Percentiles rank a stretch among this genome's conserved stretches.
phyloP scores from a whole-genome alignment of 2,888 invertebrate species.

The Drosophila nr. perissopoda region DNA sequence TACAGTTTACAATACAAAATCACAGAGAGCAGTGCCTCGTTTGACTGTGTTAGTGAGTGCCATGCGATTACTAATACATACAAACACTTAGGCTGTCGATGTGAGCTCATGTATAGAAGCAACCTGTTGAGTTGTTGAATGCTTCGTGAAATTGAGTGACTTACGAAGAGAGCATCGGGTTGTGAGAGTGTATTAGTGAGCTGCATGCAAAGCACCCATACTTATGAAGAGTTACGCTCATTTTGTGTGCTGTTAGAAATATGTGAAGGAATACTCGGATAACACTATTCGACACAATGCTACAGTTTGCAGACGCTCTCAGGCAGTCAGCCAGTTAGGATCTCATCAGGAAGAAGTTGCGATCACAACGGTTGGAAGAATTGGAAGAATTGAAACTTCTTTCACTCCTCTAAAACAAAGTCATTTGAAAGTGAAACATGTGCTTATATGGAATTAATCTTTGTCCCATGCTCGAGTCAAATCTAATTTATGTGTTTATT shows the following conservation, averaged over 20 bases:
- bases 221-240: constrained; percentile 13
- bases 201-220: constrained; percentile 27
- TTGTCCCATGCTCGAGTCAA: not conserved
- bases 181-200: constrained; percentile 38
- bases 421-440: not conserved
- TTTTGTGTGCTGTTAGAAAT: not conserved
- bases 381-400: not conserved
- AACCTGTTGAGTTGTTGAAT: not conserved
- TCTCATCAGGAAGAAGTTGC: too few species aligned
- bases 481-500: not conserved
- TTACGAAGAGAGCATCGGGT: constrained; percentile 23
- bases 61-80: constrained; percentile 22
- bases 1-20: constrained; percentile 12
- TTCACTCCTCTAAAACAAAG: not conserved
- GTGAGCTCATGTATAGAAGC: constrained; percentile 2
- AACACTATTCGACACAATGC: too few species aligned
- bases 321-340: too few species aligned
- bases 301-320: too few species aligned
- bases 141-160: constrained; percentile 16
- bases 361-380: not conserved
- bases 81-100: not conserved
- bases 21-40: constrained; percentile 46
- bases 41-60: constrained; percentile 41
- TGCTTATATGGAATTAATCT: constrained; percentile 5
- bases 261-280: not conserved